Evolutionary conservation across 2,888 invertebrate species (phyloP).

Genomic region (Chalcis sispes): DNA sequence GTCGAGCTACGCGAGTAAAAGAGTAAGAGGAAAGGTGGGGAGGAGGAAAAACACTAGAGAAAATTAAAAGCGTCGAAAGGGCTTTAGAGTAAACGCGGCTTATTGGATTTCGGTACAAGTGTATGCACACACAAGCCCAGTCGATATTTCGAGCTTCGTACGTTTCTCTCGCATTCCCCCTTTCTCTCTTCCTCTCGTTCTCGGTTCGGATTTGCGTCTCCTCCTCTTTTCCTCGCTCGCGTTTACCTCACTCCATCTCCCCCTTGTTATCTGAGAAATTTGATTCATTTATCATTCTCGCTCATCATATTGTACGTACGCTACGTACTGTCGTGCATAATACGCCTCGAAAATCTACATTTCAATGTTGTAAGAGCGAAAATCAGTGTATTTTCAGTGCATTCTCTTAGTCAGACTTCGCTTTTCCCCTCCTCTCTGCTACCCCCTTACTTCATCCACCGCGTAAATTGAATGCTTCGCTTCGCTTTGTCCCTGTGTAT

Average conservation of each 20-base stretch:
- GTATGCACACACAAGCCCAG: background rate
- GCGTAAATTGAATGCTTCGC: no score
- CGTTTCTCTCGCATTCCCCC: no score
- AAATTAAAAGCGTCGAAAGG: conserved; percentile 34
- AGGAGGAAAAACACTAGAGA: conserved; percentile 44
- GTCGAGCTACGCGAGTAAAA: no score
- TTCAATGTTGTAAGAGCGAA: conserved; percentile 32
- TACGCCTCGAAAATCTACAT: conserved; percentile 18
- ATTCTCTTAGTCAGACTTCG: background rate
- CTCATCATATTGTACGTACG: conserved; percentile 34
- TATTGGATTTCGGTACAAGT: conserved; percentile 19
- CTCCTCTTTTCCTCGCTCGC: no score
- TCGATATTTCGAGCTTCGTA: conserved; percentile 19
- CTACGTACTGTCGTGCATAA: conserved; percentile 20
- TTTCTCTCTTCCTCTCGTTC: no score
- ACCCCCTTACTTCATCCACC: background rate
- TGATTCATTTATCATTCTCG: conserved; percentile 50
- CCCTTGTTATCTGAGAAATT: conserved; percentile 49
- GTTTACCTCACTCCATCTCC: background rate
- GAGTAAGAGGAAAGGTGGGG: no score
- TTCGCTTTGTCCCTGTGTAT: no score
- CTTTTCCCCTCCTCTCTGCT: background rate
- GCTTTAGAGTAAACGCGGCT: conserved; percentile 32
- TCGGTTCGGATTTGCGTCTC: no score
- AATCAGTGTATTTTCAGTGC: conserved; percentile 4